Conservation (phyloP, 2,113 vertebrate genomes). For the Nyctereutes procyonoides region DNA sequence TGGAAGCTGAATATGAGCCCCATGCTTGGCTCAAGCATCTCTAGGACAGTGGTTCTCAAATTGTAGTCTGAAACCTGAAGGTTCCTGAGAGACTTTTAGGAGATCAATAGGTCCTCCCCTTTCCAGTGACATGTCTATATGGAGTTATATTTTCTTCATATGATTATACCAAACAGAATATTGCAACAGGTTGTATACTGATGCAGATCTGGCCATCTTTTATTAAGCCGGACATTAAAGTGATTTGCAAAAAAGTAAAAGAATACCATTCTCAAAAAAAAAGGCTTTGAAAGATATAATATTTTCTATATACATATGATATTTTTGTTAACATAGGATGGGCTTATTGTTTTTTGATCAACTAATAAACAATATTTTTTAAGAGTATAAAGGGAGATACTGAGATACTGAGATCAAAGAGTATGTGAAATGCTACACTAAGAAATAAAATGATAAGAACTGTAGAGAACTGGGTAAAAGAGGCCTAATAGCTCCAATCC, state of each 20-base stretch:
- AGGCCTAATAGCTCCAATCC: fast-evolving
- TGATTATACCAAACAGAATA: neutral
- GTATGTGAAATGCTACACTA: neutral
- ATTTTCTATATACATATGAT: neutral
- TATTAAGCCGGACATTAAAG: neutral
- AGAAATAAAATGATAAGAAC: neutral
- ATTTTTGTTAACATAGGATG: neutral
- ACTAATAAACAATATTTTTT: neutral
- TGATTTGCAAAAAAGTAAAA: neutral
- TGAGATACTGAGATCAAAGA: neutral
- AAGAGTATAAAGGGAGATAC: neutral
- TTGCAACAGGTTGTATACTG: neutral
- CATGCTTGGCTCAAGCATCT: neutral
- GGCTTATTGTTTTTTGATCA: neutral
- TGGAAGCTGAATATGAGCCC: neutral
- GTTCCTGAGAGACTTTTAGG: neutral
- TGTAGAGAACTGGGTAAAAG: neutral
- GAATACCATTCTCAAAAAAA: neutral
- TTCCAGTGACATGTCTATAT: neutral
- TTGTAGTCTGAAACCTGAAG: too few relatives aligned
- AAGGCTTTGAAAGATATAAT: neutral
- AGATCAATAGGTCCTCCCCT: neutral
- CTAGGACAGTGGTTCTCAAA: neutral
- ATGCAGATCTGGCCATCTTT: neutral
- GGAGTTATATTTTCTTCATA: neutral